These are phyloP conservation scores for Hypanus sabinus DNA, from an alignment of 2,113 vertebrate genomes.

Conservation along the genomic window DNA sequence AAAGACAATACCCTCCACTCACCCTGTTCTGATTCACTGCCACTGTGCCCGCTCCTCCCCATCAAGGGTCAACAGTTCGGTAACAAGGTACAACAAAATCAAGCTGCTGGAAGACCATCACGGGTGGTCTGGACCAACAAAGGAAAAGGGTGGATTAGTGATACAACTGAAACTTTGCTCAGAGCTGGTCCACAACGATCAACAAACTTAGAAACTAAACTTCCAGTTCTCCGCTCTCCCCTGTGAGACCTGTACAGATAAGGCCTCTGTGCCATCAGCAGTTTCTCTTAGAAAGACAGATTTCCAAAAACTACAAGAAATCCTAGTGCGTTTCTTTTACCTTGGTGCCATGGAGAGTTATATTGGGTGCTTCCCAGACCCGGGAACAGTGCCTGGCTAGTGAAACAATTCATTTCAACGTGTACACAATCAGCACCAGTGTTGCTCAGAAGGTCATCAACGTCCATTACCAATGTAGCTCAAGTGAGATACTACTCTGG, in stretches of 20 bases:
- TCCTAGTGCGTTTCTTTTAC: background rate
- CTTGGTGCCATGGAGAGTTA: no score
- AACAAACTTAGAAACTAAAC: background rate
- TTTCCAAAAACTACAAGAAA: background rate
- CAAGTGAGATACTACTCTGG: background rate
- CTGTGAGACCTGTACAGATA: background rate
- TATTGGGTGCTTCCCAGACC: background rate
- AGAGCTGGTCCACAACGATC: background rate
- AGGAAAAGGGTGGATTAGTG: background rate
- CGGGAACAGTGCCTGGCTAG: background rate
- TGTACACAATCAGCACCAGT: no score
- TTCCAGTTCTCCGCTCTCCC: background rate
- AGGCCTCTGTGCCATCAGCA: no score
- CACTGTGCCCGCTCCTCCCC: background rate
- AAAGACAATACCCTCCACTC: no score
- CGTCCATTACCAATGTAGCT: background rate
- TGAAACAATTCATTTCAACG: background rate
- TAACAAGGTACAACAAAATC: background rate
- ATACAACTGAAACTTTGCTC: background rate
- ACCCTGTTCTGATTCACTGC: no score
- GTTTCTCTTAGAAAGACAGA: background rate
- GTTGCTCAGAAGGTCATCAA: background rate
- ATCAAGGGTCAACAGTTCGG: background rate
- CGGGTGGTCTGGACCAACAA: background rate
- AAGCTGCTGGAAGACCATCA: background rate